These are phyloP conservation scores for Phyllopteryx taeniolatus DNA, from an alignment of 2,113 vertebrate species.

Conservation along the genomic window DNA sequence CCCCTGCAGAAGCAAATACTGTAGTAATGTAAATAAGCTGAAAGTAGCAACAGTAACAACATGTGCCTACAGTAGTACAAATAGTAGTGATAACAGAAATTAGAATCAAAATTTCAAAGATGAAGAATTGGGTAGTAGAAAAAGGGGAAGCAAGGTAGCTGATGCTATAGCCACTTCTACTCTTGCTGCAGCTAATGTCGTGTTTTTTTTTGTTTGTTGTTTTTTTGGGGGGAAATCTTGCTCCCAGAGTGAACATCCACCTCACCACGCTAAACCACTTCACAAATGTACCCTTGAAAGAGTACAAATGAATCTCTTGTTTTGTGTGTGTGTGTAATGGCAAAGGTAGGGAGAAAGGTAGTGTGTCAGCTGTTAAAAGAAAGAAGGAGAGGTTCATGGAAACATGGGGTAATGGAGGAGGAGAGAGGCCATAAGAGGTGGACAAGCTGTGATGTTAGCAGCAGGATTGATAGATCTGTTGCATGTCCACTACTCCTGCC, in stretches of 20 bases:
- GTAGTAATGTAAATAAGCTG: too few relatives aligned
- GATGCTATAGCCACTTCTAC: not conserved
- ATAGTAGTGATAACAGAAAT: too few relatives aligned
- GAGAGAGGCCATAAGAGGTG: slow-evolving; percentile 51
- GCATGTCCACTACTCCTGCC: slow-evolving; percentile 54
- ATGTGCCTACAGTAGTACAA: too few relatives aligned
- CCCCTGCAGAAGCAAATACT: too few relatives aligned
- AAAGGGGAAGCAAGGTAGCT: not conserved
- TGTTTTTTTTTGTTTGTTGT: not conserved
- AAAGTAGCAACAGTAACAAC: too few relatives aligned
- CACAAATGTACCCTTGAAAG: slow-evolving; percentile 21
- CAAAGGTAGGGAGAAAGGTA: slow-evolving; percentile 36
- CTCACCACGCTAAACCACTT: not conserved
- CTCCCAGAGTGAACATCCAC: not conserved
- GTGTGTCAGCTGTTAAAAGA: slow-evolving; percentile 34
- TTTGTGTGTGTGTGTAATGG: slow-evolving; percentile 18
- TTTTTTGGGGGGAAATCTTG: not conserved
- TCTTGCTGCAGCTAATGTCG: not conserved
- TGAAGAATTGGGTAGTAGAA: not conserved
- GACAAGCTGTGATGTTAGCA: slow-evolving; percentile 57
- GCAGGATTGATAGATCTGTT: slow-evolving; percentile 61
- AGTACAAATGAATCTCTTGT: slow-evolving; percentile 8
- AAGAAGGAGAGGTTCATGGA: slow-evolving; percentile 53
- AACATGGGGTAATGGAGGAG: slow-evolving; percentile 50
- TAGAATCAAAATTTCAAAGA: too few relatives aligned